These are phyloP conservation scores for Trididemnum clinides DNA, from an alignment of 23 tunicate genomes.

Conservation along the genomic window DNA sequence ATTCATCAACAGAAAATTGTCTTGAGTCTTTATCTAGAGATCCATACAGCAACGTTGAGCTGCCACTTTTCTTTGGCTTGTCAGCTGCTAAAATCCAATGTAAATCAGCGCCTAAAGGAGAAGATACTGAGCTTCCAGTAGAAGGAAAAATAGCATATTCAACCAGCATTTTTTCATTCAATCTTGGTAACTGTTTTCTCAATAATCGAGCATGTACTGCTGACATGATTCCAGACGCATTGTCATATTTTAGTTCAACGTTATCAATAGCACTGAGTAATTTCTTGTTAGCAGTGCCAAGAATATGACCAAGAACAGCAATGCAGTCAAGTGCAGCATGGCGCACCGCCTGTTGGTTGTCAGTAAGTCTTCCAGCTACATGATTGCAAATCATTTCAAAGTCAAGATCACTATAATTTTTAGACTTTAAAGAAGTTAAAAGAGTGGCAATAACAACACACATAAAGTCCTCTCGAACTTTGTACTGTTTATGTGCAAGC, in stretches of 20 bases:
- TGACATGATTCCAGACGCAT: constrained; percentile 89
- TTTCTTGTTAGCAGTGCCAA: constrained; percentile 34
- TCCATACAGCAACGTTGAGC: not conserved
- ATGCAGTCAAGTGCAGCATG: constrained; percentile 80
- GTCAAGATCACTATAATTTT: constrained; percentile 21
- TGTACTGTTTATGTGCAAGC: constrained; percentile 55
- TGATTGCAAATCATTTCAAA: constrained; percentile 32
- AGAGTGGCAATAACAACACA: constrained; percentile 66
- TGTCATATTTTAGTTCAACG: constrained; percentile 64
- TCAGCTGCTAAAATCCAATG: constrained; percentile 68
- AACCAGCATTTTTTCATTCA: constrained; percentile 64
- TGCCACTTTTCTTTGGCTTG: constrained; percentile 15
- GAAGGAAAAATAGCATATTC: constrained; percentile 74
- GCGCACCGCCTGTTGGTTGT: constrained; percentile 56
- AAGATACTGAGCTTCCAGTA: constrained; percentile 11
- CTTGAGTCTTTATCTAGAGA: not conserved
- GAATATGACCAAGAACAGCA: constrained; percentile 62
- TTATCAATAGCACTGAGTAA: constrained; percentile 62
- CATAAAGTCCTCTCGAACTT: constrained; percentile 67
- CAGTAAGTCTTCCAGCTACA: constrained; percentile 51
- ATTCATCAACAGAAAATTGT: not conserved
- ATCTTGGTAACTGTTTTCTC: constrained; percentile 64
- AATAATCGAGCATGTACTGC: constrained; percentile 79
- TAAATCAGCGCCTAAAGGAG: constrained; percentile 70
- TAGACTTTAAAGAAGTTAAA: constrained; percentile 8